Conservation (phyloP, 2,113 vertebrate species). For the Panthera leo region DNA sequence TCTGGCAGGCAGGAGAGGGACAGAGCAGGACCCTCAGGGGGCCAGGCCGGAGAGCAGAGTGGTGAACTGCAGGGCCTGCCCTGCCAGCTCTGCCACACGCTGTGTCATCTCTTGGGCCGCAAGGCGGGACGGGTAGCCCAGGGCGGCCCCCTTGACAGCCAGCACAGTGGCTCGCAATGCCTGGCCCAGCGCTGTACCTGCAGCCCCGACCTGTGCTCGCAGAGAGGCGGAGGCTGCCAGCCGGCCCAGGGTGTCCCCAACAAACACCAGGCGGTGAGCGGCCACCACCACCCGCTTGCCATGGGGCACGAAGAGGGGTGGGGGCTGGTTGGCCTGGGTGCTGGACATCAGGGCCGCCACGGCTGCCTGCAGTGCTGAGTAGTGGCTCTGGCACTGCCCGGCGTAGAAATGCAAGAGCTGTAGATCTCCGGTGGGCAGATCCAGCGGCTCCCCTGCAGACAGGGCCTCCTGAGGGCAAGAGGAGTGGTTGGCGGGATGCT, state of each 20-base stretch:
- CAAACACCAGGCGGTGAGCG: conserved; percentile 94
- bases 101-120: conserved; percentile 91
- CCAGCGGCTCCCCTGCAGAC: conserved; percentile 77
- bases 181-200: conserved; percentile 89
- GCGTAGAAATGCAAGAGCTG: conserved; percentile 93
- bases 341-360: conserved; percentile 90
- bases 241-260: conserved; percentile 92
- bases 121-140: conserved; percentile 90
- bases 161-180: conserved; percentile 91
- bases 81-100: conserved; percentile 90
- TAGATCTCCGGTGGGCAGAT: conserved; percentile 88
- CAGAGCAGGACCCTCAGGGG: conserved; percentile 38
- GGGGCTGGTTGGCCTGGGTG: conserved; percentile 90
- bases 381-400: conserved; percentile 91
- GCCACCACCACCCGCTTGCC: conserved; percentile 92
- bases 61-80: conserved; percentile 91
- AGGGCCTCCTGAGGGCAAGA: conserved; percentile 79
- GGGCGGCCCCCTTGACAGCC: conserved; percentile 92
- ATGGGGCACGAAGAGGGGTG: conserved; percentile 90
- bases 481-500: not conserved
- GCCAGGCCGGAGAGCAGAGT: conserved; percentile 85
- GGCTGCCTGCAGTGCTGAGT: conserved; percentile 88
- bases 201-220: conserved; percentile 89
- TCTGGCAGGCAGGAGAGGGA: not conserved
- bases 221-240: conserved; percentile 89